Base-by-base conservation (phyloP, 2,113 vertebrate species). In the Phrynosoma platyrhinos region DNA sequence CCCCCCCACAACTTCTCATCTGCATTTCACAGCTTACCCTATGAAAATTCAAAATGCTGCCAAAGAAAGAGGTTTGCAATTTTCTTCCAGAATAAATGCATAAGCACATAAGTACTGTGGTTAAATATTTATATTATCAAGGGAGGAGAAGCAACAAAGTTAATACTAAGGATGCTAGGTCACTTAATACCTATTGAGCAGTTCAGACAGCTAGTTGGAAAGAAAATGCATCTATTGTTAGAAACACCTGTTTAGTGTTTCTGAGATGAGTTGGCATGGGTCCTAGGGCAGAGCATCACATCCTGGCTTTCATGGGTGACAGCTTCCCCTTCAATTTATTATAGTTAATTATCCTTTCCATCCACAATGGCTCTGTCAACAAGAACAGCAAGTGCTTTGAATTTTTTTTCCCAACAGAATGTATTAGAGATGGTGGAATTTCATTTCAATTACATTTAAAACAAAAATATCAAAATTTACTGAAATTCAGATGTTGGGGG, bases 81-180 rank as follows among this genome's bases (percentile, higher is more conserved):
- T 82, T 83, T 69, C 62, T 77, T 40, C 25, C 71, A 62, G 25
- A 81, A 81, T 62, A 16, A 16, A 1, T 87, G 90, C 85, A 36
- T 1, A 25, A 10, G 42, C 86, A 23, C n/a, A 58, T 30, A 10
- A 21, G 74, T 92, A 87, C 36, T 82, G 20, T 3, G 30, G 14
- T 87, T 68, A 2, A 85, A 84, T 88, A 81, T 87, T 81, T 72
- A 74, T 81, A 77, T 85, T 79, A 47, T 36, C 27, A 32, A 69
- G 64, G 62, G 42, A 36, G 4, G 20, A 64, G 25, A 78, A 68
- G 1, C 42, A 77, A 64, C 14, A 21, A 77, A 86, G 76, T 53
- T 40, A 85, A 76, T 76, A 42, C 23, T 30, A 58, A 62, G 76
- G 36, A 25, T 64, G 42, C 62, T 78, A 68, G 83, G 30, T 42